Conservation (phyloP, 2,113 vertebrate species). For the Cyanoramphus novaezelandiae region DNA sequence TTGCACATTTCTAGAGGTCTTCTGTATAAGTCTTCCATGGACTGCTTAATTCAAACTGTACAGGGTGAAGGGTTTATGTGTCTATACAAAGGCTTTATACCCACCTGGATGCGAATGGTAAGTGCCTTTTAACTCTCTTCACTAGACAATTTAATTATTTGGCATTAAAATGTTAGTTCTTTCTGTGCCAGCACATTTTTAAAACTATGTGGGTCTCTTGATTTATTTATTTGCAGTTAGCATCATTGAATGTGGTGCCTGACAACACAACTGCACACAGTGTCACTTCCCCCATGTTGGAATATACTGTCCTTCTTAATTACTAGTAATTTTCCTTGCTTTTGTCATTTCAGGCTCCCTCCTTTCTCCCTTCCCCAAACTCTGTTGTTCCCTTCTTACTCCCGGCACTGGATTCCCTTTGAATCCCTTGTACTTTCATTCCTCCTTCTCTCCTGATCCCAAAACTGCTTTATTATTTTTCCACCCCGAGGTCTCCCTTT, state of each 20-base stretch:
- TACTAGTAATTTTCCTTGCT: background rate
- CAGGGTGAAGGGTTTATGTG: constrained; percentile 81
- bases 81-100: constrained; percentile 87
- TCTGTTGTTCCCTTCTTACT: background rate
- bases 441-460: background rate
- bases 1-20: constrained; percentile 75
- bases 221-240: background rate
- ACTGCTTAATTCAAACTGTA: constrained; percentile 82
- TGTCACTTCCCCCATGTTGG: background rate
- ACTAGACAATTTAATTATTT: background rate
- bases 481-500: background rate
- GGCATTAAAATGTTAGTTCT: background rate
- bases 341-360: background rate
- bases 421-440: background rate
- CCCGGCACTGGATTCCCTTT: background rate
- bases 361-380: background rate
- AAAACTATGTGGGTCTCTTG: background rate
- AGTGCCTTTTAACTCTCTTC: background rate
- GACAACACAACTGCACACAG: background rate
- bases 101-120: constrained; percentile 89
- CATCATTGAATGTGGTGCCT: background rate
- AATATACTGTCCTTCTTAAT: background rate
- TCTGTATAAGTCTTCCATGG: constrained; percentile 82
- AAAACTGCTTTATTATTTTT: background rate
- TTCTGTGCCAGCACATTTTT: background rate